Conservation (phyloP, 2,888 invertebrate species). For the Linnaemya tessellans region DNA sequence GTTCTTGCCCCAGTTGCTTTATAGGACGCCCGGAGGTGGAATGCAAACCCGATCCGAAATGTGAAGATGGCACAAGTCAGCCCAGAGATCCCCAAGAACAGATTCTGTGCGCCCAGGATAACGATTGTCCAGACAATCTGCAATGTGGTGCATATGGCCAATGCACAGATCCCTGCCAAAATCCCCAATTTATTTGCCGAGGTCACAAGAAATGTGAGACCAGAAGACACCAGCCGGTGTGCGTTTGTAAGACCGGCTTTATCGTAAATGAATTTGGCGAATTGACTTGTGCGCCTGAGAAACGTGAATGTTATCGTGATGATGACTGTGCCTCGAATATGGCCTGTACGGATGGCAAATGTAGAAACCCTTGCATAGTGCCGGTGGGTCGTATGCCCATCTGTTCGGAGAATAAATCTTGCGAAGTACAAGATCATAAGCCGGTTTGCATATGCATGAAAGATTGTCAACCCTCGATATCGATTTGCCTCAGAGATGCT, state of each 20-base stretch:
- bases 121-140: constrained; percentile 89
- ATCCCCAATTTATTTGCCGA: constrained; percentile 88
- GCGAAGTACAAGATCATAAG: constrained; percentile 94
- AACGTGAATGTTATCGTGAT: constrained; percentile 90
- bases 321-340: constrained; percentile 93
- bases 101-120: constrained; percentile 86
- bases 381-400: constrained; percentile 85
- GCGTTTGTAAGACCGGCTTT: constrained; percentile 95
- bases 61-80: constrained; percentile 86
- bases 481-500: constrained; percentile 94
- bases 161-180: constrained; percentile 92
- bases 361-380: constrained; percentile 93
- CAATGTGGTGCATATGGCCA: constrained; percentile 90
- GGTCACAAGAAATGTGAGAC: constrained; percentile 95
- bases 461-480: constrained; percentile 93
- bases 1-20: constrained; percentile 94
- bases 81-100: constrained; percentile 84
- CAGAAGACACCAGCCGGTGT: constrained; percentile 91
- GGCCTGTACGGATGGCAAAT: constrained; percentile 92
- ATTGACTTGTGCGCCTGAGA: constrained; percentile 92
- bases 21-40: constrained; percentile 91
- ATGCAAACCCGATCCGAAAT: constrained; percentile 91
- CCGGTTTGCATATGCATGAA: constrained; percentile 93
- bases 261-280: constrained; percentile 94
- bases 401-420: constrained; percentile 92